Base-by-base conservation (phyloP, 2,888 invertebrate species). In the Agriotes lineatus region DNA sequence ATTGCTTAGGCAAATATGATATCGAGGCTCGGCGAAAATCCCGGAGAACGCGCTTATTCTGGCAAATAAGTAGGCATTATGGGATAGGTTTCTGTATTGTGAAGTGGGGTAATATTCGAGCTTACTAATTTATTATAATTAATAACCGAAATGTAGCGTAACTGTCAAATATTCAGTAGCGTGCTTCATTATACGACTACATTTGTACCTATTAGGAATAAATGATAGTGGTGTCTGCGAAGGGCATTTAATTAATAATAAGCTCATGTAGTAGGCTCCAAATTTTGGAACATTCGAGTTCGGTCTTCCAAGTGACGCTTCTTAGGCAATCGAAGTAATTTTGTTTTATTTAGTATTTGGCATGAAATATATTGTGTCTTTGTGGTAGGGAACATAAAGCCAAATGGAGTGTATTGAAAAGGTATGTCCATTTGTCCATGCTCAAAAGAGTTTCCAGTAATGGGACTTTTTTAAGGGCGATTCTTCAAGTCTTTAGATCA, bases 1-100 rank as follows among this genome's bases (percentile, higher is more conserved):
- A 54, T 35, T 48, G 59, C 35, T 33, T 45, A 19, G n/a, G 35
- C 20, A 60, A 60, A 60, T 60, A 60, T 45, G 35, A 20, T 45
- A 60, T 60, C 59, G 59, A 60, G 33, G 16, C 59, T 20, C 44
- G 9, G 59, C 33, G 59, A 44, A 60, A 44, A 30, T 48, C 48
- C 7, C 0, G n/a, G 59, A 45, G 18, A 6, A 18, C 22, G 25
- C 18, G 44, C 44, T 58, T 58, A 58, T 44, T 44, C 16, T 12
- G 22, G 42, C 25, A 22, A 42, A 57, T 58, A 58, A 58, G 44
- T 58, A 42, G 39, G 25, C 22, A 58, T 44, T 58, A 25, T 44
- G 14, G 14, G 44, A 58, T 58, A 16, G n/a, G 3, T 56, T 37
- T 18, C 52, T 42, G 39, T 39, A 44, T 44, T 22, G 16, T 25